These are phyloP conservation scores for Lepilemur ruficaudatus DNA, from an alignment of 2,797 vertebrate genomes.

Conservation along the genomic window DNA sequence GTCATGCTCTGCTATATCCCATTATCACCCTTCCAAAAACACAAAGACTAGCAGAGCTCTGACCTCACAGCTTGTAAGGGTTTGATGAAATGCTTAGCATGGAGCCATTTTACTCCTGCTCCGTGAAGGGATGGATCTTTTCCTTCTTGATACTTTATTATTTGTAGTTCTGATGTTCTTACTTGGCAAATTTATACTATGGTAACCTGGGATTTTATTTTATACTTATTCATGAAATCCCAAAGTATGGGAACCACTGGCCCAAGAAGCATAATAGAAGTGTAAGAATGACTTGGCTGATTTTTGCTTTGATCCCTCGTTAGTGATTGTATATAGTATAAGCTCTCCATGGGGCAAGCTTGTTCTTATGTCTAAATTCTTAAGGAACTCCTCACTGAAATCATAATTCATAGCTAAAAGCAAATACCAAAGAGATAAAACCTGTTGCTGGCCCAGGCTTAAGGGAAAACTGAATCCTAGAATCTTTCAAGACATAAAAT, in stretches of 20 bases:
- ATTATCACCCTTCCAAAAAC: background rate
- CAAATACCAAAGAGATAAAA: background rate
- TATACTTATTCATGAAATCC: conserved; percentile 8
- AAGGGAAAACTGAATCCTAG: background rate
- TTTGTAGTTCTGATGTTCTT: conserved; percentile 40
- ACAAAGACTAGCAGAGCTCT: background rate
- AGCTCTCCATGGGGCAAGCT: background rate
- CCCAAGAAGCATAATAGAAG: background rate
- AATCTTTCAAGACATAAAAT: background rate
- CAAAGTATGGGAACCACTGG: background rate
- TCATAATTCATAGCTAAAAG: background rate
- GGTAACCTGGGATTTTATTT: conserved; percentile 32
- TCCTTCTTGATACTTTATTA: conserved; percentile 3
- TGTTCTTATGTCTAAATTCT: background rate
- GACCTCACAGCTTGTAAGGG: background rate
- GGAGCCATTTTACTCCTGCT: background rate
- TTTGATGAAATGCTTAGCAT: background rate
- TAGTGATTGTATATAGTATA: background rate
- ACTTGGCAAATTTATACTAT: conserved; percentile 22
- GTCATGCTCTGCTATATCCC: background rate
- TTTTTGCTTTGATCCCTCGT: background rate
- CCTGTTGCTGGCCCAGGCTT: background rate
- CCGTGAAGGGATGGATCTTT: background rate
- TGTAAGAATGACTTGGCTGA: background rate
- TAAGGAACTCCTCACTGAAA: conserved; percentile 8